phyloP scores from a whole-genome alignment of 2,797 vertebrate genomes.

The Pitangus sulphuratus region DNA sequence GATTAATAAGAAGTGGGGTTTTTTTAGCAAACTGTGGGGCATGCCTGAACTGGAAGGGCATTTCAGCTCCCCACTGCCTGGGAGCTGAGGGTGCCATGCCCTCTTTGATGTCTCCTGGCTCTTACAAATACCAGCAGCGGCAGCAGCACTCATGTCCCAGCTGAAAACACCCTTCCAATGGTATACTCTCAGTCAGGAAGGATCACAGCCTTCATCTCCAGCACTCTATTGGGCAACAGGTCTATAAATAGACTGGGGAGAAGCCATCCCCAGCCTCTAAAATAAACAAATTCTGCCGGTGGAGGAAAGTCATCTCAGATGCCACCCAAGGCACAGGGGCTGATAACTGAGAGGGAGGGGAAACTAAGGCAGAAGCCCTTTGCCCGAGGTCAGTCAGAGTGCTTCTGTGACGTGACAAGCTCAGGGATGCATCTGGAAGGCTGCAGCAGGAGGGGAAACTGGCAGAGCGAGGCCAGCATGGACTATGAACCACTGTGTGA shows the following conservation, averaged over 20 bases:
- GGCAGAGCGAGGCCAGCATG: accelerated
- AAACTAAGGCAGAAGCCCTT: conserved; percentile 1
- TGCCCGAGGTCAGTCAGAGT: accelerated
- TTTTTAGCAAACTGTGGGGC: conserved; percentile 62
- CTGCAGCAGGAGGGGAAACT: not conserved
- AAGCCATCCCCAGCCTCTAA: not conserved
- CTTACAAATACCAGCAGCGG: not conserved
- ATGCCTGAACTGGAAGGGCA: conserved; percentile 72
- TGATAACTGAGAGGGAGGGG: not conserved
- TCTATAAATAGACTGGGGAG: not conserved
- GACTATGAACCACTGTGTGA: not conserved
- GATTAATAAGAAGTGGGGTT: conserved; percentile 70
- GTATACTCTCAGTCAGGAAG: not conserved
- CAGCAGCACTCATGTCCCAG: not conserved
- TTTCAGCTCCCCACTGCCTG: conserved; percentile 48
- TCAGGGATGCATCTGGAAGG: not conserved
- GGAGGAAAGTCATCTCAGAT: not conserved
- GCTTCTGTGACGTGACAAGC: not conserved
- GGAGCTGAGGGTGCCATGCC: conserved; percentile 51
- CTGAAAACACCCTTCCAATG: not conserved
- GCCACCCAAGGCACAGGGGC: not conserved
- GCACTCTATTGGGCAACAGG: accelerated
- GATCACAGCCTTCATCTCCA: not conserved
- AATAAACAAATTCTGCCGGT: not conserved
- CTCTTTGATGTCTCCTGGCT: conserved; percentile 66